Conservation (phyloP, 1,140 invertebrate species). For the Bombus vancouverensis region DNA sequence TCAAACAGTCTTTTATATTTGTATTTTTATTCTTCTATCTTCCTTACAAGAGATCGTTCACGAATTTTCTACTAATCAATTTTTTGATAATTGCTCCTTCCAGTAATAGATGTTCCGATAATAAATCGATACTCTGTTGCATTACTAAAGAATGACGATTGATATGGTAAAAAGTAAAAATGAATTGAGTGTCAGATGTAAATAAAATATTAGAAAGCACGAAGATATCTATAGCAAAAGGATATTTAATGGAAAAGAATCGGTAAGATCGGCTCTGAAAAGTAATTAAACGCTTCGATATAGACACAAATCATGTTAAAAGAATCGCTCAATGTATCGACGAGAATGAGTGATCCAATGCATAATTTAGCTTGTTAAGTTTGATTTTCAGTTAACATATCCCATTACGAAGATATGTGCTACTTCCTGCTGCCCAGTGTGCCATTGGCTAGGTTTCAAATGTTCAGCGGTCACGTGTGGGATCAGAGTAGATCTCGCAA, state of each 20-base stretch:
- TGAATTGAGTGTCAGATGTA: not conserved
- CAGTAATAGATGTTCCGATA: no score
- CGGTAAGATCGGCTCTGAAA: not conserved
- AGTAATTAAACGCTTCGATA: not conserved
- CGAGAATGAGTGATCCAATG: not conserved
- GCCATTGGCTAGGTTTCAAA: slow-evolving; percentile 78
- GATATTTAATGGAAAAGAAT: not conserved
- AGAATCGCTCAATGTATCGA: not conserved
- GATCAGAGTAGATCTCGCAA: slow-evolving; percentile 81
- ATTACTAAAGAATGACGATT: no score
- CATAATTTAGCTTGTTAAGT: slow-evolving; percentile 59
- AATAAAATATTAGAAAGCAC: not conserved
- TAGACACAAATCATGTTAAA: not conserved
- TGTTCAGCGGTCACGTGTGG: slow-evolving; percentile 80
- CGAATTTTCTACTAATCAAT: no score
- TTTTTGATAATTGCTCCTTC: no score
- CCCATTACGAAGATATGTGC: slow-evolving; percentile 80
- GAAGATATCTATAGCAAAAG: not conserved
- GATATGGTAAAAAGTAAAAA: no score
- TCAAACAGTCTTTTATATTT: no score
- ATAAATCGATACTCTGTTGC: no score
- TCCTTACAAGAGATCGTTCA: no score
- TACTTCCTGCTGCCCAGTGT: slow-evolving; percentile 78
- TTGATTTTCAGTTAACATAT: slow-evolving; percentile 77
- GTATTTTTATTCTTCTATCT: no score